A percentile compares a stretch with the other conserved stretches of the same genome.
Evolutionary conservation across 1,140 invertebrate genomes (phyloP).

Genomic region (Papilio dardanus): DNA sequence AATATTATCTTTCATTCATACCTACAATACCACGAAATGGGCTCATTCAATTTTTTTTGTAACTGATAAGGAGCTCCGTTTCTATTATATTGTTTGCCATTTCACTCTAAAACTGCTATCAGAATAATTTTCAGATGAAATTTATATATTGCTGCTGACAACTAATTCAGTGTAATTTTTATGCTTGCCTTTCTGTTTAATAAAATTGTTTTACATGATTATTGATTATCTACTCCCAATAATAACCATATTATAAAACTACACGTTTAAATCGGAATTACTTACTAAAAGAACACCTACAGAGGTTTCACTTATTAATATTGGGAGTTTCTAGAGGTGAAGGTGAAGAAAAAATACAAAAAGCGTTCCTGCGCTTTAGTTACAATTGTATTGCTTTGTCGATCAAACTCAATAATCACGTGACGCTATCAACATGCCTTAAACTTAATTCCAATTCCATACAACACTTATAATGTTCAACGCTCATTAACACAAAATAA

Average conservation of each 20-base stretch:
- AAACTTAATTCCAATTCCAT: constrained; percentile 71
- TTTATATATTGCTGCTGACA: background rate
- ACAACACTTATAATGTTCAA: constrained; percentile 73
- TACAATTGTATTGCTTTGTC: constrained; percentile 45
- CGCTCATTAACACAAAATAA: constrained; percentile 72
- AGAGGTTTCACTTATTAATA: constrained; percentile 41
- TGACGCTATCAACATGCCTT: constrained; percentile 58
- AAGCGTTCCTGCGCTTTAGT: constrained; percentile 36
- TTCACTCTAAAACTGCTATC: background rate
- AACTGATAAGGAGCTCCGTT: background rate
- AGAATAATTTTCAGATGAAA: background rate
- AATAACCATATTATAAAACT: constrained; percentile 50
- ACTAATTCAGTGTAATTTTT: background rate
- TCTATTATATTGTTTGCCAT: background rate
- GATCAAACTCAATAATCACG: constrained; percentile 55
- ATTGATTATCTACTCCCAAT: constrained; percentile 54
- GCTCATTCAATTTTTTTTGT: background rate
- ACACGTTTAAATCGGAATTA: constrained; percentile 48
- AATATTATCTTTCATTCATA: background rate
- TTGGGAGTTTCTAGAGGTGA: constrained; percentile 41
- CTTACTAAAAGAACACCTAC: constrained; percentile 41
- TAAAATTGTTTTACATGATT: background rate
- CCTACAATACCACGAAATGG: background rate
- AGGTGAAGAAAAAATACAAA: constrained; percentile 38
- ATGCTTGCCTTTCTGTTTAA: constrained; percentile 33